Conservation (phyloP, 2,113 vertebrate species). For the Stictonetta naevosa region DNA sequence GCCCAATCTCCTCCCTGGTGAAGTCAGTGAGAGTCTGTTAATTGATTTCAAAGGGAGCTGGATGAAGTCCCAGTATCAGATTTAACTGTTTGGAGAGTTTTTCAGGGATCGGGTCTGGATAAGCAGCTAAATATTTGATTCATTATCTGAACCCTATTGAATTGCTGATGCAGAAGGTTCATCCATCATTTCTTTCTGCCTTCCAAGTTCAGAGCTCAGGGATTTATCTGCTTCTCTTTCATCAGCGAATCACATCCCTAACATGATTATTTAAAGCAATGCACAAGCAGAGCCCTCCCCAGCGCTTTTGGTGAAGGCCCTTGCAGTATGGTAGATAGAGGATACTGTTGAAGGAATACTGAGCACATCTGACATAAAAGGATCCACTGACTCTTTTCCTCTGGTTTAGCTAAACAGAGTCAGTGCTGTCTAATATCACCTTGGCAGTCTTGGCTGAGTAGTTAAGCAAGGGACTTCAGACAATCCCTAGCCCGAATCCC, state of each 20-base stretch:
- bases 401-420: not conserved
- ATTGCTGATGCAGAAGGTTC: constrained; percentile 34
- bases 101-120: not conserved
- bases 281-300: constrained; percentile 16
- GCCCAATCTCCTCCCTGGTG: not conserved
- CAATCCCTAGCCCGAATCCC: not conserved
- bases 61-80: constrained; percentile 19
- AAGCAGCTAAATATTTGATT: constrained; percentile 37
- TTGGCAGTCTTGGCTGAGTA: constrained; percentile 13
- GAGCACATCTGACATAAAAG: constrained; percentile 10
- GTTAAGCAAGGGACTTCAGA: constrained; percentile 75
- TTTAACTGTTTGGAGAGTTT: constrained; percentile 1
- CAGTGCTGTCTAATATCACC: constrained; percentile 43
- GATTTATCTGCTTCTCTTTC: constrained; percentile 60
- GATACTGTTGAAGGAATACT: not conserved
- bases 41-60: constrained; percentile 61
- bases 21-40: constrained; percentile 24
- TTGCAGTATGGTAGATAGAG: not conserved
- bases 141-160: constrained; percentile 27
- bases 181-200: constrained; percentile 55
- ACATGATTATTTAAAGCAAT: constrained; percentile 44
- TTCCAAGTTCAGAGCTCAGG: constrained; percentile 46
- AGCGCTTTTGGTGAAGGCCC: not conserved
- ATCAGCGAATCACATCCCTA: constrained; percentile 44
- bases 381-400: not conserved